Evolutionary conservation across 2,888 invertebrate genomes (phyloP), one percentile per base, ranked within the genome.

Genomic region (Phanerotoma sp.): DNA sequence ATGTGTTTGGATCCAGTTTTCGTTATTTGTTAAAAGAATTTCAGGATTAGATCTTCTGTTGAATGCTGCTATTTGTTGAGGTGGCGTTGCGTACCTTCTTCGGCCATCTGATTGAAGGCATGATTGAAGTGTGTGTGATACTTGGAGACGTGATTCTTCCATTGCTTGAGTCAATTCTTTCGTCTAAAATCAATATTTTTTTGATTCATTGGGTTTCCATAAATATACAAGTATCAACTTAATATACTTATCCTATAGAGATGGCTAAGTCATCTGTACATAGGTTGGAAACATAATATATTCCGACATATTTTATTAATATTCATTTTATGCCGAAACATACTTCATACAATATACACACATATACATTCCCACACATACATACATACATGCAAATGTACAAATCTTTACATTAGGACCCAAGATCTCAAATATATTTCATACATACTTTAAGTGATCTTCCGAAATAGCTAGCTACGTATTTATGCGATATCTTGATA

Each of bases 11-110:
- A 84, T 78, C 86, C 87, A 87, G 38, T 81, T 81, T 0, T 83
- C 83, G 33, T 81, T 82, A 2, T 81, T 82, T 4, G 82, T 80
- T 7, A 79, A 81, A 0, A 83, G 78, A 38, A 80, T 78, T 73
- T 91, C 91, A 0, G 92, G 89, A 35, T 84, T 79, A 1, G 91
- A 88, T 57, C 90, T 80, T 37, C 90, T 83, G 76, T 96, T 96
- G 66, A 91, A 92, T 0, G 91, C 90, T 1, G 93, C 88, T 48
- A 93, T 90, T 79, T 93, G 93, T 68, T 93, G 91, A 0, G 93
- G 91, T 1, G 93, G 92, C 1, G 93, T 93, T 0, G 92, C 92
- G 64, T 92, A 87, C 22, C 91, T 80, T 52, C 90, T 78, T 1
- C 88, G 83, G 1, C 93, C 93, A 67, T 91, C 89, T 0, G 91